A percentile compares a stretch with the other conserved stretches of the same genome.
These are phyloP conservation scores for Idaea dimidiata DNA, from an alignment of 2,888 invertebrate species.

Conservation along the genomic window DNA sequence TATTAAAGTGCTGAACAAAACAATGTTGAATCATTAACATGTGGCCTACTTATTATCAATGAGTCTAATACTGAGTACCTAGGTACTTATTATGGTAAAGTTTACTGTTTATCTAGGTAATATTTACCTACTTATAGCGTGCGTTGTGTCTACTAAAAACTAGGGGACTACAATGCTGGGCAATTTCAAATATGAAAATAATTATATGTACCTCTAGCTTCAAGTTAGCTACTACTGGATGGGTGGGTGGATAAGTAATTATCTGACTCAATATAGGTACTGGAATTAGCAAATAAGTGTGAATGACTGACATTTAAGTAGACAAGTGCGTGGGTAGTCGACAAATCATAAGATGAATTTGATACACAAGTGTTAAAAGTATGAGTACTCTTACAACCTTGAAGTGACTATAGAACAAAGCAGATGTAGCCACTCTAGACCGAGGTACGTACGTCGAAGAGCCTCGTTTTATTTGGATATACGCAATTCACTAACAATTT, in stretches of 20 bases:
- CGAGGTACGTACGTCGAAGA: slow-evolving; percentile 33
- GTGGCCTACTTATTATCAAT: slow-evolving; percentile 5
- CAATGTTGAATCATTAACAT: slow-evolving; percentile 3
- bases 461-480: slow-evolving; percentile 33
- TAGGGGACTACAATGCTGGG: not conserved
- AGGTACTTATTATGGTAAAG: not conserved
- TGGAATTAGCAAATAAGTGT: slow-evolving; percentile 17
- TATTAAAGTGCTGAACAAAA: slow-evolving; percentile 1
- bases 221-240: not conserved
- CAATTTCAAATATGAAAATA: not conserved
- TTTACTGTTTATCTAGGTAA: not conserved
- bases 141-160: not conserved
- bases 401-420: slow-evolving; percentile 48
- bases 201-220: not conserved
- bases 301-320: slow-evolving; percentile 14
- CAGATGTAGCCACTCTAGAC: slow-evolving; percentile 49
- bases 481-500: slow-evolving; percentile 20
- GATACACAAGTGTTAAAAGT: slow-evolving; percentile 7
- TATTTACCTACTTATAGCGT: slow-evolving; percentile 1
- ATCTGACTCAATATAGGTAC: not conserved
- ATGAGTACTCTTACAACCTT: slow-evolving; percentile 40
- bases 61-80: not conserved
- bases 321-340: slow-evolving; percentile 8
- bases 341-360: slow-evolving; percentile 13
- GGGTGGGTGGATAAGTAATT: not conserved